These are phyloP conservation scores for Chamaetylas fuelleborni DNA, from an alignment of 2,113 vertebrate species.

Conservation along the genomic window DNA sequence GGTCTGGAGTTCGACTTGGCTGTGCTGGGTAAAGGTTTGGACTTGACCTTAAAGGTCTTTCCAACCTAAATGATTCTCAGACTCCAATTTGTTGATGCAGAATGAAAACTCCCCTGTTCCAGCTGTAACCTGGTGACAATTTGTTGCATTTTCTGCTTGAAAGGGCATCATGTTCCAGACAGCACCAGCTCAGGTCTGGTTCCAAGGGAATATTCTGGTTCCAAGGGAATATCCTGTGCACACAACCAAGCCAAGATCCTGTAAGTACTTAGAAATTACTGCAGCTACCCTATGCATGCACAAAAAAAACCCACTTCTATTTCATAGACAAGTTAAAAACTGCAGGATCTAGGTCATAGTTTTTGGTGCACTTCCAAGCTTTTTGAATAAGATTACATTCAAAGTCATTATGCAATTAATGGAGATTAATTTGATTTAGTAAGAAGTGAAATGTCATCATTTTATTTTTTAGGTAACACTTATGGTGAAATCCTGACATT, in stretches of 20 bases:
- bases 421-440: not conserved
- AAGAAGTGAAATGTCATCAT: not conserved
- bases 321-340: not conserved
- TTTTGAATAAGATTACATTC: not conserved
- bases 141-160: not conserved
- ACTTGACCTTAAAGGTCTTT: not conserved
- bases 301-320: not conserved
- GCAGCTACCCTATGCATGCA: not conserved
- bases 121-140: not conserved
- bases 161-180: not conserved
- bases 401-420: not conserved
- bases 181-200: not conserved
- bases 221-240: not conserved
- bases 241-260: not conserved
- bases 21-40: not conserved
- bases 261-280: not conserved
- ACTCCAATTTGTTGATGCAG: not conserved
- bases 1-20: not conserved
- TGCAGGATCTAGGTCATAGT: not conserved
- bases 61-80: not conserved
- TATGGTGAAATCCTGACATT: not conserved
- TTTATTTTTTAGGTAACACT: not conserved
- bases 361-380: not conserved
- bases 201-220: not conserved
- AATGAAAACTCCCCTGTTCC: not conserved